Evolutionary conservation across 2,113 vertebrate genomes (phyloP).

Genomic region (Martes martes): DNA sequence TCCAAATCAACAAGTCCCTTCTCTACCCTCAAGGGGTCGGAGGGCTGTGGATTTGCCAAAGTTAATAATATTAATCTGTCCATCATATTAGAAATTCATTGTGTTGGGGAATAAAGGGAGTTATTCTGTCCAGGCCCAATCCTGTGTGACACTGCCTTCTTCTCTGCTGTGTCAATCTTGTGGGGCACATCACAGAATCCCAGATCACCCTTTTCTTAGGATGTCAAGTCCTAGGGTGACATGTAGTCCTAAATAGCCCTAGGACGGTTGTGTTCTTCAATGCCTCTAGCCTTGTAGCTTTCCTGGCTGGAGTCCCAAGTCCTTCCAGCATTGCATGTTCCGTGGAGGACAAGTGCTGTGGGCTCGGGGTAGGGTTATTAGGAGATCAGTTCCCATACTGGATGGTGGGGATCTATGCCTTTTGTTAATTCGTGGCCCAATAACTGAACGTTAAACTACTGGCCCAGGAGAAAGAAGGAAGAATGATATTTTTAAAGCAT

Average conservation of each 20-base stretch:
- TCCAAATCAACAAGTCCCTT: constrained; percentile 70
- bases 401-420: not conserved
- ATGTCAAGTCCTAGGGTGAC: not conserved
- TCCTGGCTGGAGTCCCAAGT: not conserved
- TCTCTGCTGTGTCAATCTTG: not conserved
- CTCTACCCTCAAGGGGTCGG: constrained; percentile 46
- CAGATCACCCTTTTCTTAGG: not conserved
- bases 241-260: not conserved
- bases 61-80: constrained; percentile 73
- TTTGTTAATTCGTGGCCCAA: not conserved
- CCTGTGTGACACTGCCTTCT: not conserved
- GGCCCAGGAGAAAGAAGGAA: not conserved
- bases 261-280: not conserved
- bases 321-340: not conserved
- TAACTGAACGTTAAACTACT: not conserved
- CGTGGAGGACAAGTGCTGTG: not conserved
- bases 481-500: not conserved
- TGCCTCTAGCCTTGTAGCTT: not conserved
- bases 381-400: not conserved
- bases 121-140: not conserved
- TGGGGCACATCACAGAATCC: not conserved
- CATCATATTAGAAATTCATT: constrained; percentile 64
- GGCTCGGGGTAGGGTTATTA: not conserved
- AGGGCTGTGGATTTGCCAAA: constrained; percentile 67
- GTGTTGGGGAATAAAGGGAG: constrained; percentile 50